Percentiles rank a stretch among this genome's conserved stretches.
Evolutionary conservation across 2,113 vertebrate genomes (phyloP).

Genomic region (Microtus oregoni): DNA sequence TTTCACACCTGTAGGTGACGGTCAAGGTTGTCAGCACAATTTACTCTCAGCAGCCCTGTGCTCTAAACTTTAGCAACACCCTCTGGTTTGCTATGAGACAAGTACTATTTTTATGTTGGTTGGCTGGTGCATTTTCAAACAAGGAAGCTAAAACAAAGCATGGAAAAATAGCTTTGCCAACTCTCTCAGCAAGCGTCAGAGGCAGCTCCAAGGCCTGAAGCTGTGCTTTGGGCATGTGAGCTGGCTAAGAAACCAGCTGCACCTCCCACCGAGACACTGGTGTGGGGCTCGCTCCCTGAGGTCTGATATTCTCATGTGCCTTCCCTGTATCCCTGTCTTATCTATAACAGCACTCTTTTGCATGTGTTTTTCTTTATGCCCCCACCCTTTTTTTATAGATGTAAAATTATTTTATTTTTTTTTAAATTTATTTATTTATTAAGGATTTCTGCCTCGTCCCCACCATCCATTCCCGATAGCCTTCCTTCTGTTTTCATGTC

Average conservation of each 20-base stretch:
- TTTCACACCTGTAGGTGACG: neutral
- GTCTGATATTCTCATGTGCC: neutral
- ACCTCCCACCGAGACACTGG: neutral
- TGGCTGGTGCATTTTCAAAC: neutral
- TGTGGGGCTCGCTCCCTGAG: neutral
- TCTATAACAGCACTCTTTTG: neutral
- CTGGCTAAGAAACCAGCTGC: neutral
- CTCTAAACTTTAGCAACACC: neutral
- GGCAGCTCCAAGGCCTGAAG: neutral
- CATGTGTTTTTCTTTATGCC: neutral
- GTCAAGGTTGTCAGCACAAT: neutral
- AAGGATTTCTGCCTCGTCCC: no score
- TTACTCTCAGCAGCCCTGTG: neutral
- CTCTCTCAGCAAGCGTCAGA: neutral
- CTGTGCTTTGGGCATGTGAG: neutral
- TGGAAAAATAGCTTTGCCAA: neutral
- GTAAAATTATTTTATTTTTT: no score
- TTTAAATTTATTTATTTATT: no score
- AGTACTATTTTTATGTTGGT: neutral
- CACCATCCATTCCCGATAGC: neutral
- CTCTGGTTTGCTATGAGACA: neutral
- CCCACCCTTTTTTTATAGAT: no score
- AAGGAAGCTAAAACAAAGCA: neutral
- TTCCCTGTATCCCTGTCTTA: no score
- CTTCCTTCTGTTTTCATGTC: neutral